phyloP scores from a whole-genome alignment of 64 coral and sea anemone genomes.

The Actinia equina region DNA sequence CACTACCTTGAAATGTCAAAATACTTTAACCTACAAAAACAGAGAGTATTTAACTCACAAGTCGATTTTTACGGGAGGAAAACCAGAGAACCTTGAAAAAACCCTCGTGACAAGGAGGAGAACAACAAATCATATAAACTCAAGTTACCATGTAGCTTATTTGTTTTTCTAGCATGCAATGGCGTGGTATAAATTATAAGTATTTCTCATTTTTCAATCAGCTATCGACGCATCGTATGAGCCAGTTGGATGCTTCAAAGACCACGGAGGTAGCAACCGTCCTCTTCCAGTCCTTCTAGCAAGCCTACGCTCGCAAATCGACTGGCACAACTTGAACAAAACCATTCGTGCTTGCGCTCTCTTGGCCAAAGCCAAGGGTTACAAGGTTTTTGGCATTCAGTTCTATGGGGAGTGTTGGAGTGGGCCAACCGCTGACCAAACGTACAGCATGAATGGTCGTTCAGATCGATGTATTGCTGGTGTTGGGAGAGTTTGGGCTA shows the following conservation, averaged over 20 bases:
- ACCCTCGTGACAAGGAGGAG: too few species aligned
- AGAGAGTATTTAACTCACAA: too few species aligned
- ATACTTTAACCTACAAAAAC: too few species aligned
- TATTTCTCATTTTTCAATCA: background rate
- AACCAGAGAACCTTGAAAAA: too few species aligned
- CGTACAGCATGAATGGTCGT: conserved; percentile 41
- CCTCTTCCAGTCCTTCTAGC: conserved; percentile 36
- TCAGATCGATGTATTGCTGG: conserved; percentile 27
- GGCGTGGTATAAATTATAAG: too few species aligned
- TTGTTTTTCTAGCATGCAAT: too few species aligned
- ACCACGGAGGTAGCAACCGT: background rate
- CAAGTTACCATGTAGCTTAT: too few species aligned
- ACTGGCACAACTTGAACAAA: conserved; percentile 44
- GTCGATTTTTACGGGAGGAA: background rate
- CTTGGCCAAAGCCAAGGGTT: conserved; percentile 17
- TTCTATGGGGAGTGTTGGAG: conserved; percentile 81
- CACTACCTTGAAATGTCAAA: too few species aligned
- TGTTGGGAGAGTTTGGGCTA: conserved; percentile 20
- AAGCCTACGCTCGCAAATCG: conserved; percentile 18
- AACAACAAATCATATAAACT: too few species aligned
- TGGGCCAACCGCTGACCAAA: conserved; percentile 40
- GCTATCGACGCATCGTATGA: background rate
- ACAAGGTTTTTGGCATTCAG: conserved; percentile 46
- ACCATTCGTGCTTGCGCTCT: conserved; percentile 45
- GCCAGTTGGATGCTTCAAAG: conserved; percentile 23